Conservation (phyloP, 2,797 vertebrate species). For the Eulemur rubriventer region DNA sequence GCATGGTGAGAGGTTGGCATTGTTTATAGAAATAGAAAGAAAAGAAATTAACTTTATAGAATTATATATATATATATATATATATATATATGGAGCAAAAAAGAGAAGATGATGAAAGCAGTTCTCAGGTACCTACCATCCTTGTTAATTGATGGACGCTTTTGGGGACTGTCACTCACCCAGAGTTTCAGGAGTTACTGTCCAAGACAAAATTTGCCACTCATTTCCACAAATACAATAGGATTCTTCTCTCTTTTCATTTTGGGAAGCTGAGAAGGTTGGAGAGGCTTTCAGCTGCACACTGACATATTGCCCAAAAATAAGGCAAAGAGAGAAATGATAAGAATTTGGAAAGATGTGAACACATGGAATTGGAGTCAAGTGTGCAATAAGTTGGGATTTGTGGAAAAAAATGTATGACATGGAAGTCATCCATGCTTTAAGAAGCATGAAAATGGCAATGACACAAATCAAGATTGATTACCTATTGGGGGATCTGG, state of each 20-base stretch:
- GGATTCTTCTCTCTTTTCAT: conserved; percentile 60
- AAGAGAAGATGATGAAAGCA: not conserved
- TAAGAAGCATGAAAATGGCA: not conserved
- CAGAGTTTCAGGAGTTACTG: conserved; percentile 78
- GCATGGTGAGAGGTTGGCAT: not conserved
- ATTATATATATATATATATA: not conserved
- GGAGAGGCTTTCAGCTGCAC: conserved; percentile 74
- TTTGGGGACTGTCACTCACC: conserved; percentile 63
- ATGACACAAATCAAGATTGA: not conserved
- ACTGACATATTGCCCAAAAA: not conserved
- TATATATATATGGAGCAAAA: not conserved
- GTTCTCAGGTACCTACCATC: not conserved
- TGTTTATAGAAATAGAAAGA: not conserved
- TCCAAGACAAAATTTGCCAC: conserved; percentile 76
- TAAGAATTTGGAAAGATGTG: not conserved
- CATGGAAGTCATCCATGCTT: not conserved
- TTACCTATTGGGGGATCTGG: not conserved
- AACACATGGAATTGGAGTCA: not conserved
- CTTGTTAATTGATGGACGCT: not conserved
- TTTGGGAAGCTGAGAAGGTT: conserved; percentile 65
- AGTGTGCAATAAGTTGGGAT: not conserved
- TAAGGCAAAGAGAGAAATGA: not conserved
- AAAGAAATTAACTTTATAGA: not conserved
- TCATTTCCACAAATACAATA: conserved; percentile 75
- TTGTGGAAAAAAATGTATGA: not conserved